phyloP scores from a whole-genome alignment of 2,113 vertebrate species.

The Vanacampus margaritifer region DNA sequence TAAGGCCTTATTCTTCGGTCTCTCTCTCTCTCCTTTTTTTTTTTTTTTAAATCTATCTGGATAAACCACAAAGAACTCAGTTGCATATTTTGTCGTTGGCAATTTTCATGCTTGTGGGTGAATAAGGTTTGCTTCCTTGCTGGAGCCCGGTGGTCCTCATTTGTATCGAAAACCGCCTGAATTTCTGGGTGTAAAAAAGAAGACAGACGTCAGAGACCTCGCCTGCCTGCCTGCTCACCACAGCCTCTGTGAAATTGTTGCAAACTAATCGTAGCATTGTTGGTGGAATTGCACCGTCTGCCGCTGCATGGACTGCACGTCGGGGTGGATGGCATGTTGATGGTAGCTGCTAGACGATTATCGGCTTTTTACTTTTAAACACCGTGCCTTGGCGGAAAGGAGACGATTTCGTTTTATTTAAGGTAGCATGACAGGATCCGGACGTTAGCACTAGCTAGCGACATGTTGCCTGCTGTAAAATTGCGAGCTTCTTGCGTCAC shows the following conservation, averaged over 20 bases:
- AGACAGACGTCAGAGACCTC: conserved; percentile 64
- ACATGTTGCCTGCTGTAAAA: conserved; percentile 14
- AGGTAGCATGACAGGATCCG: conserved; percentile 79
- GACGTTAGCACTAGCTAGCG: conserved; percentile 47
- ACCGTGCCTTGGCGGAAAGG: conserved; percentile 78
- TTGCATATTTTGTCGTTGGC: not conserved
- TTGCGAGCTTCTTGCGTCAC: not conserved
- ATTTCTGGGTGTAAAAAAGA: conserved; percentile 33
- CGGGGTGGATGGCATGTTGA: conserved; percentile 30
- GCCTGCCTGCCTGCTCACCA: conserved; percentile 11
- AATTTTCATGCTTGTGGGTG: not conserved
- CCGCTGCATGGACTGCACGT: conserved; percentile 6
- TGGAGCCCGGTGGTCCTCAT: conserved; percentile 20
- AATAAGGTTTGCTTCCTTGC: not conserved
- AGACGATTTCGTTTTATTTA: conserved; percentile 79
- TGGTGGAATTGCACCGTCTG: conserved; percentile 18
- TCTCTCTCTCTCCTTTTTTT: no score
- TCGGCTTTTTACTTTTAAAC: conserved; percentile 77
- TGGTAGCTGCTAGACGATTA: conserved; percentile 61
- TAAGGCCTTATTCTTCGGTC: conserved; percentile 69
- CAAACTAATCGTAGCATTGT: conserved; percentile 35
- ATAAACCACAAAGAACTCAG: conserved; percentile 12
- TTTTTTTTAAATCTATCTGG: conserved; percentile 14
- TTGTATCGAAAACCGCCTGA: conserved; percentile 16
- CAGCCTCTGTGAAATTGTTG: conserved; percentile 19